Evolutionary conservation across 2,888 invertebrate species (phyloP), one percentile per base, ranked within the genome.

Genomic region (Lithophane ornitopus): DNA sequence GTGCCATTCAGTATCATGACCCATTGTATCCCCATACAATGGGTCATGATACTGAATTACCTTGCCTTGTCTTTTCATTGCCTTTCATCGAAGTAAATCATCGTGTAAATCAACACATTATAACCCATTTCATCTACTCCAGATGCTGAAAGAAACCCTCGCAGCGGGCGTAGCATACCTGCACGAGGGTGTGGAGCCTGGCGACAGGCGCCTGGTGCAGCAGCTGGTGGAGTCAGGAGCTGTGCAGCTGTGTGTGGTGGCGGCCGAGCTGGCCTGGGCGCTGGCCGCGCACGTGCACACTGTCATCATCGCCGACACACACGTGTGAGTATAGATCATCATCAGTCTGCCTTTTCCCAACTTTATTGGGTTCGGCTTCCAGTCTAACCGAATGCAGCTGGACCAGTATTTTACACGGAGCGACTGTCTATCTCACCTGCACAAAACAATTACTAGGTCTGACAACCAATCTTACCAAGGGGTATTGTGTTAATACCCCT

Each of bases 301-400:
- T n/a, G 99, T 99, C 46, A 97, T 99, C 67, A 98, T 99, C 59
- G 99, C 99, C 97, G 99, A 99, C 91, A 99, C 99, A 0, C 99
- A 99, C 93, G 92, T 92, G 96, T 96, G 71, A 94, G 95, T 49
- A 46, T 4, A 44, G 44, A 44, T 14, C 44, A 44, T 12, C 44
- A 3, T 39, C 19, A 7, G 19, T 12, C 49, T 19, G 19, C 49
- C 49, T 52, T 52, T 52, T 52, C 8, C 52, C 8, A 49, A 49
- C 22, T 49, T 22, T 22, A 8, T 49, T 19, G 49, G 49, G 49
- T 0, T 49, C 22, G 52, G 52, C 52, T 22, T 49, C 19, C 49
- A 52, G 22, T 52, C 22, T 22, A 22, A 52, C 52, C 8, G 9
- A 9, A 22, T 52, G 52, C 52, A 22, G 22, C 9, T 52, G 52